Percentiles rank a stretch among this genome's conserved stretches.
These are phyloP conservation scores for Parnassius mnemosyne DNA, from an alignment of 2,888 invertebrate genomes.

Conservation along the genomic window DNA sequence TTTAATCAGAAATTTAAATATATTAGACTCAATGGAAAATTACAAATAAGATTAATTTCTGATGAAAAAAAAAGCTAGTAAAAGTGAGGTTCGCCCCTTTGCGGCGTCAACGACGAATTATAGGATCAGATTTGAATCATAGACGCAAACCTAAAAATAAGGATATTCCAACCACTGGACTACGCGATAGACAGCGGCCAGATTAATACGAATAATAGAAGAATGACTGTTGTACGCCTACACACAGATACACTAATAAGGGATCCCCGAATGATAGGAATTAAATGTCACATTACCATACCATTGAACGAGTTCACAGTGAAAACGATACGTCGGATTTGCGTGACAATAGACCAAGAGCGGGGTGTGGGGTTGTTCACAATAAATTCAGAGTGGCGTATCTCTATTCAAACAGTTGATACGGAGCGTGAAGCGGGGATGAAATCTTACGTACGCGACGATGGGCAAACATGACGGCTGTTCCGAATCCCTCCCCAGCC, in stretches of 20 bases:
- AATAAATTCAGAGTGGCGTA: slow-evolving; percentile 74
- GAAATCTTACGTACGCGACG: slow-evolving; percentile 68
- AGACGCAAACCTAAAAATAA: no score
- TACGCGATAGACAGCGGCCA: no score
- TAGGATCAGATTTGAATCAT: no score
- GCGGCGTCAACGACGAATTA: no score
- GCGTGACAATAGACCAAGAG: slow-evolving; percentile 56
- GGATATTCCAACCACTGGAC: no score
- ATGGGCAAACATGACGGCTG: slow-evolving; percentile 60
- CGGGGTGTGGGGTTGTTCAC: slow-evolving; percentile 47
- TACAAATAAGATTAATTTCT: no score
- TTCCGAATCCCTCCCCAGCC: slow-evolving; percentile 32
- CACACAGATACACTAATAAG: slow-evolving; percentile 43
- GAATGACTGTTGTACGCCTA: slow-evolving; percentile 4
- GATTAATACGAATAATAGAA: background rate
- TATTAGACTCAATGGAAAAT: no score
- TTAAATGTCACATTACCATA: slow-evolving; percentile 77
- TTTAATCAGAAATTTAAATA: no score
- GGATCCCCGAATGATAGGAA: slow-evolving; percentile 58
- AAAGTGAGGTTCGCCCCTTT: no score
- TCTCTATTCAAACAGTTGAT: slow-evolving; percentile 79
- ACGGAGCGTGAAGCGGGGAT: slow-evolving; percentile 62
- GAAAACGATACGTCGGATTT: slow-evolving; percentile 77
- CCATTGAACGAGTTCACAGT: slow-evolving; percentile 63
- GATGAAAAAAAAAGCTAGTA: no score